Evolutionary conservation across 2,797 vertebrate genomes (phyloP), one percentile per base, ranked within the genome.

Genomic region (Falco naumanni): DNA sequence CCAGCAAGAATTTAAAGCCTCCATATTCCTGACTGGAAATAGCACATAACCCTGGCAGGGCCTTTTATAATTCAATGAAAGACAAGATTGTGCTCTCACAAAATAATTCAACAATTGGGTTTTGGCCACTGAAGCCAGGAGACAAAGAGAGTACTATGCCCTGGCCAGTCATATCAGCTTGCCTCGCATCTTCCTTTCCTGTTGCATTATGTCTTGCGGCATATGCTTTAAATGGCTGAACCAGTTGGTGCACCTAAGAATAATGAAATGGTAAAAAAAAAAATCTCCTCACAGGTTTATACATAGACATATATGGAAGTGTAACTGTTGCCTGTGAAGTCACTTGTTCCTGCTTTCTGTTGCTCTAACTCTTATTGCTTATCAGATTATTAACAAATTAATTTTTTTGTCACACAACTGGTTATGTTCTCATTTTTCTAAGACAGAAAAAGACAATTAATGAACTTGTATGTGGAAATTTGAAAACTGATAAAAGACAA

Each of bases 101-200:
- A 97, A 98, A 97, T 98, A 97, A 98, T 97, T 97, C 97, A 98
- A 97, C 97, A 97, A 97, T 97, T 97, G 94, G 88, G 95, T 95
- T 96, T 95, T 89, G 85, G 93, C 83, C 79, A 97, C 91, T 90
- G 94, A 96, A 94, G 83, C 61, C 37, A 87, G 79, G 84, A 94
- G 90, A 98, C 98, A 98, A 98, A 98, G 97, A 89, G 70, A 24
- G 77, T 51, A 97, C 98, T 98, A 97, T 98, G 71, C 41, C 94
- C 92, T 94, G 59, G 75, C 84, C 76, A 63, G 90, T 84, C 81
- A 84, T 90, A 94, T 96, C 97, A 96, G 77, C 91, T 82, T 91
- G 89, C 88, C 89, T 97, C 47, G 16, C 92, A 95, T 96, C 93
- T 89, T 97, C 96, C 83, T 96, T 96, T 93, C 87, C 95, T 97